These are phyloP conservation scores for Aurelia coerulea DNA, from an alignment of 30 jellyfish, hydroid and myxozoan genomes.

Conservation along the genomic window DNA sequence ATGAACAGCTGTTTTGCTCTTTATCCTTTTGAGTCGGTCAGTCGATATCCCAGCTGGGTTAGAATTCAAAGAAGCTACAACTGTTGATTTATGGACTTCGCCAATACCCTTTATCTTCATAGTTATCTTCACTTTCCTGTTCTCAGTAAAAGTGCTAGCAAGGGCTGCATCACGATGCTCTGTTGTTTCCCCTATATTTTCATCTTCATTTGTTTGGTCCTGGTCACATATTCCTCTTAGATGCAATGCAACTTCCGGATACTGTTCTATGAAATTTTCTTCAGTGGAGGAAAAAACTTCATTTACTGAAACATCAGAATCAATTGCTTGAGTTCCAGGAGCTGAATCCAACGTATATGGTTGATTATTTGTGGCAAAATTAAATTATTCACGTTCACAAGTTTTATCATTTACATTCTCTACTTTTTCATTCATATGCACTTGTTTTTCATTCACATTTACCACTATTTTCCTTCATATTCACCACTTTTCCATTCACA, in stretches of 20 bases:
- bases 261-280: not conserved
- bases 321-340: not conserved
- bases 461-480: too few relatives aligned
- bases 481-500: too few relatives aligned
- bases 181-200: not conserved
- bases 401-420: too few relatives aligned
- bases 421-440: too few relatives aligned
- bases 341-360: not conserved
- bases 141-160: not conserved
- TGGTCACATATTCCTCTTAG: not conserved
- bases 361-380: too few relatives aligned
- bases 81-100: not conserved
- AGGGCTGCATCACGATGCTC: not conserved
- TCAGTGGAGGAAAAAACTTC: not conserved
- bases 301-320: not conserved
- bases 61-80: not conserved
- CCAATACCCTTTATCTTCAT: too few relatives aligned
- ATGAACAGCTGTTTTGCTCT: not conserved
- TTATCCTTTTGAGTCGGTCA: slow-evolving; percentile 16
- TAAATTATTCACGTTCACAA: too few relatives aligned
- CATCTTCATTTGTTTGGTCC: slow-evolving; percentile 19
- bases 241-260: slow-evolving; percentile 18
- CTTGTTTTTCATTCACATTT: too few relatives aligned
- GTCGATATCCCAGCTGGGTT: slow-evolving; percentile 9
- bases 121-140: not conserved